Base-by-base conservation (phyloP, 2,113 vertebrate genomes). In the Paradoxurus hermaphroditus region DNA sequence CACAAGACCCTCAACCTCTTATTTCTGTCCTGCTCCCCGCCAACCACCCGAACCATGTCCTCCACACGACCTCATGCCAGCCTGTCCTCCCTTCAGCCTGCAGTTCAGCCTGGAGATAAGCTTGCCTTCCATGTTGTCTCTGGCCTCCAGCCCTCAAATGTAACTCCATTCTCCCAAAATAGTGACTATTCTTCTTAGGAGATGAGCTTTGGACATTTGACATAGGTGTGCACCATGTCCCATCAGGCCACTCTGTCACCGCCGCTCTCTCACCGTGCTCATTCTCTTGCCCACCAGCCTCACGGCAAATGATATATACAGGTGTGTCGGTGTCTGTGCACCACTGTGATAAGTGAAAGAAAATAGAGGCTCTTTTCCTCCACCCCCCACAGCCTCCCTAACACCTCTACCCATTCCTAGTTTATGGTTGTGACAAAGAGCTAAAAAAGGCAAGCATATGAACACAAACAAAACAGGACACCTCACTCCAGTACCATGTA, bases 361-460 rank as follows among this genome's bases (percentile, higher is more conserved):
- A 95, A 70, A 95, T 1, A 88, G 51, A 95, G 18, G 25, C 23
- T 34, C 36, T 10, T 63, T 63, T 13, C 9, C 67, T 36, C 10
- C 11, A 7, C 49, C 49, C 7, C 34, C 59, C 39, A 31, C 29
- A 78, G 25, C 41, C 70, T 83, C 53, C 27, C 44, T 29, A 12
- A 68, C 51, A 82, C 46, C 65, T 75, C 68, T 56, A 63, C 68
- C 91, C 53, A 59, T 53, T 65, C 56, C 44, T 79, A 67, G 56
- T 59, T 3, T 56, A 44, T 59, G 75, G 27, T 59, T 79, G 25
- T 46, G 41, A 82, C 67, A 72, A 89, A 81, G 67, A 85, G 46
- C 78, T 78, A 62, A 82, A 90, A 90, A 53, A 41, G 82, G 34
- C 53, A 90, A 46, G 49, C 36, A n/a, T 31, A 59, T 15, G 59